Evolutionary conservation across 2,797 vertebrate species (phyloP), one percentile per base, ranked within the genome.

Genomic region (Fundulus diaphanus): DNA sequence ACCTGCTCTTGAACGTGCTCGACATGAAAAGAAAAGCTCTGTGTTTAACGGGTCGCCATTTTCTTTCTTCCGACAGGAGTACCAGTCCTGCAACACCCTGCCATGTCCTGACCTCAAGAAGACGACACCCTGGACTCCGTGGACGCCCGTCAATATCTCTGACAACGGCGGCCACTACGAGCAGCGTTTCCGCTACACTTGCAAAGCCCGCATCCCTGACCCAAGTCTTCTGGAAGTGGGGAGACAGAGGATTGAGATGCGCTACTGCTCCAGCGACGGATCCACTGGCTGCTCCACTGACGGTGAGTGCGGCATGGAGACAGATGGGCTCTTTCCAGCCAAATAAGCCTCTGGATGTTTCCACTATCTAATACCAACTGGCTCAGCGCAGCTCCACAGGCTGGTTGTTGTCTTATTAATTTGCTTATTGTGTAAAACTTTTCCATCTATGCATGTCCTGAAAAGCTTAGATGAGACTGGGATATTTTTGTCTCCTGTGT

Each of bases 151-250:
- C 83, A 99, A 99, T 91, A 99, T 99, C 88, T 99, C 98, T 0
- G 98, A 99, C 94, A 99, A 98, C 0, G 98, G 98, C 0, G 98
- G 98, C 1, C 97, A 99, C 91, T 99, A 99, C 0, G 98, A 99
- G 86, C 98, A 99, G 67, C 95, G 98, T 0, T 99, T 99, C 93
- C 94, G 98, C 24, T 99, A 99, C 91, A 99, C 98, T 0, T 99
- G 98, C 93, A 98, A 98, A 85, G 97, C 98, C 0, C 97, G 97
- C 13, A 92, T 99, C 83, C 95, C 97, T 0, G 98, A 99, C 56
- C 95, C 97, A 0, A 94, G 90, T 81, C 89, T 97, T 82, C 93
- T 99, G 61, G 98, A 99, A 65, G 97, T 99, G 78, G 98, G 97
- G 3, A 94, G 97, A 52, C 98, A 99, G 91, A 93, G 98, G 74